Evolutionary conservation across 1,140 invertebrate species (phyloP).

Genomic region (Brachionus calyciflorus): DNA sequence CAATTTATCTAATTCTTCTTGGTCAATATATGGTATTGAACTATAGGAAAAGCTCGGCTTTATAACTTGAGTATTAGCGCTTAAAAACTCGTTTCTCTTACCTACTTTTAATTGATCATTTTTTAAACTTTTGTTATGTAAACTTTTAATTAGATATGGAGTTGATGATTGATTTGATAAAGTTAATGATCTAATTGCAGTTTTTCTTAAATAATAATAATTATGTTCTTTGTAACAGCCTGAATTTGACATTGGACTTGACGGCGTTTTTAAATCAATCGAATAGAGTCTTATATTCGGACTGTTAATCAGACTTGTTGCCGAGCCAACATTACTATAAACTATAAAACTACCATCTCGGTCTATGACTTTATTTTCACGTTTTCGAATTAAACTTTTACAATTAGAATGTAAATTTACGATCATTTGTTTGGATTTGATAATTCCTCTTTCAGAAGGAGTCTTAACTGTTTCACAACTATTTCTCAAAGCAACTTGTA

Average conservation of each 20-base stretch:
- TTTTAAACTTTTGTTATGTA: not conserved
- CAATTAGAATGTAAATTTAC: too few species aligned
- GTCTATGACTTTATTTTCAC: not conserved
- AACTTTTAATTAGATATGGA: not conserved
- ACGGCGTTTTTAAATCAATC: slow-evolving; percentile 3
- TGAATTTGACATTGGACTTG: not conserved
- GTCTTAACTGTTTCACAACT: too few species aligned
- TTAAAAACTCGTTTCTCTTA: not conserved
- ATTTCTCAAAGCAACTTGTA: not conserved
- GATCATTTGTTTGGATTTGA: too few species aligned
- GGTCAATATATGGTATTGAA: slow-evolving; percentile 30
- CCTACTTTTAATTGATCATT: not conserved
- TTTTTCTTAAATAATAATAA: not conserved
- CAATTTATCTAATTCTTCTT: slow-evolving; percentile 3
- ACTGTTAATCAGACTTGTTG: not conserved
- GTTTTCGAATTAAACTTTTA: not conserved
- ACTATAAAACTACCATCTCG: not conserved
- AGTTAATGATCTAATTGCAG: not conserved
- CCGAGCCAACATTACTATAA: not conserved
- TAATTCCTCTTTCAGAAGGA: too few species aligned
- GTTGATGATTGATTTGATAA: not conserved
- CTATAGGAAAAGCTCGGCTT: not conserved
- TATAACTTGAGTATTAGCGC: not conserved
- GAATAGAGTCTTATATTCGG: slow-evolving; percentile 1
- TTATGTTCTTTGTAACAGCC: not conserved